Conservation (phyloP, 2,888 invertebrate genomes). For the Tenthredo livida region DNA sequence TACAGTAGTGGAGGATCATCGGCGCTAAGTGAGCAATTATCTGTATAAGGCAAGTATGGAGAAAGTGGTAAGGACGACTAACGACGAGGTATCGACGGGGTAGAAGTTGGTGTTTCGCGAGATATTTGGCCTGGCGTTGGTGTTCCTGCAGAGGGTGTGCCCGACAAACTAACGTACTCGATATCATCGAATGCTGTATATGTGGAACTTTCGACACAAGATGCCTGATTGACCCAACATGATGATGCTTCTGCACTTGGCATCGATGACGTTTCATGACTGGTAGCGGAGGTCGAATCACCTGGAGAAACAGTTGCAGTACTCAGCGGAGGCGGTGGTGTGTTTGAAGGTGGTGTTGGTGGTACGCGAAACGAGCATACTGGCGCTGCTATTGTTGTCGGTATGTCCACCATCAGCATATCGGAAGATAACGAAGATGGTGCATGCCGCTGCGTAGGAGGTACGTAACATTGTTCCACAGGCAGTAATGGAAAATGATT, state of each 20-base stretch:
- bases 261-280: constrained; percentile 12
- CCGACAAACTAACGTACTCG: neutral
- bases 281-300: constrained; percentile 8
- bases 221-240: neutral
- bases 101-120: constrained; percentile 12
- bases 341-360: constrained; percentile 12
- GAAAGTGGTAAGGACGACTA: constrained; percentile 12
- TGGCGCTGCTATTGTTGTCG: constrained; percentile 8
- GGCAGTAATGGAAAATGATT: constrained; percentile 12
- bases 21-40: constrained; percentile 12
- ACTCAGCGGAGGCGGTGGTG: constrained; percentile 12
- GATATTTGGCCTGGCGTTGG: constrained; percentile 12
- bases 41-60: constrained; percentile 12
- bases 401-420: constrained; percentile 8
- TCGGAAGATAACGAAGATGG: constrained; percentile 5
- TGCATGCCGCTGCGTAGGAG: neutral
- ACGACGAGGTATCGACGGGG: constrained; percentile 12
- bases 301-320: neutral
- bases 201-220: constrained; percentile 3
- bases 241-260: constrained; percentile 2
- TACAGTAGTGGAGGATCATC: constrained; percentile 3
- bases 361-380: constrained; percentile 1
- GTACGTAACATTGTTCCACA: constrained; percentile 6
- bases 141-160: constrained; percentile 8
- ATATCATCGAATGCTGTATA: constrained; percentile 8